A percentile compares a stretch with the other conserved stretches of the same genome.
Evolutionary conservation across 2,888 invertebrate genomes (phyloP).

Genomic region (Papilio demoleus): DNA sequence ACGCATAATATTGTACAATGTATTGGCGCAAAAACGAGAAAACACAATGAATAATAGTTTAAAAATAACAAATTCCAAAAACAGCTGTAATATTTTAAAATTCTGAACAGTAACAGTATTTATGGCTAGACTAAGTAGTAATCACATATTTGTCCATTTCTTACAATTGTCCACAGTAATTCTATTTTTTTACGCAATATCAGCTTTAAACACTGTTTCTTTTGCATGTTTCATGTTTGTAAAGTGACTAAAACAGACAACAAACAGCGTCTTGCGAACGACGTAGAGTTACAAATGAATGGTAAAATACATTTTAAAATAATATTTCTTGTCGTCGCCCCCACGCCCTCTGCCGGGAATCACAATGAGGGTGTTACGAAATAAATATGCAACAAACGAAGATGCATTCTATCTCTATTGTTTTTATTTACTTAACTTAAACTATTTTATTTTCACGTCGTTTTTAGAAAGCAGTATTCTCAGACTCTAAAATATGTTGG

Average conservation of each 20-base stretch:
- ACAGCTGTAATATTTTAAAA: no score
- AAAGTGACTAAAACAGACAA: not conserved
- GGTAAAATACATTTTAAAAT: constrained; percentile 17
- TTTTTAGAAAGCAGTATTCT: not conserved
- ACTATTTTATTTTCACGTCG: not conserved
- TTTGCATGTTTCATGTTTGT: not conserved
- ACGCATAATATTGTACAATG: no score
- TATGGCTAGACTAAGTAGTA: no score
- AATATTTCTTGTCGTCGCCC: constrained; percentile 7
- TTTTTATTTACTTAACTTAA: not conserved
- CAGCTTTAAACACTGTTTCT: no score
- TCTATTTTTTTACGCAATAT: no score
- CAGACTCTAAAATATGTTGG: not conserved
- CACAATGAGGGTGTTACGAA: constrained; percentile 12
- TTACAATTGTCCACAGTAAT: no score
- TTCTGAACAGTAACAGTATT: no score
- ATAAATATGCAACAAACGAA: not conserved
- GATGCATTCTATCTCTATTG: not conserved
- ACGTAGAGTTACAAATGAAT: constrained; percentile 2
- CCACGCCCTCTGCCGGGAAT: constrained; percentile 12
- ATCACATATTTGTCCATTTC: no score
- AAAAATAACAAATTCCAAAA: no score
- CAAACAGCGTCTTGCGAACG: not conserved
- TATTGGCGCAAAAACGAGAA: no score
- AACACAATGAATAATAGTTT: no score